A percentile compares a stretch with the other conserved stretches of the same genome.
phyloP scores from a whole-genome alignment of 2,888 invertebrate species.

The Ferrisia virgata region DNA sequence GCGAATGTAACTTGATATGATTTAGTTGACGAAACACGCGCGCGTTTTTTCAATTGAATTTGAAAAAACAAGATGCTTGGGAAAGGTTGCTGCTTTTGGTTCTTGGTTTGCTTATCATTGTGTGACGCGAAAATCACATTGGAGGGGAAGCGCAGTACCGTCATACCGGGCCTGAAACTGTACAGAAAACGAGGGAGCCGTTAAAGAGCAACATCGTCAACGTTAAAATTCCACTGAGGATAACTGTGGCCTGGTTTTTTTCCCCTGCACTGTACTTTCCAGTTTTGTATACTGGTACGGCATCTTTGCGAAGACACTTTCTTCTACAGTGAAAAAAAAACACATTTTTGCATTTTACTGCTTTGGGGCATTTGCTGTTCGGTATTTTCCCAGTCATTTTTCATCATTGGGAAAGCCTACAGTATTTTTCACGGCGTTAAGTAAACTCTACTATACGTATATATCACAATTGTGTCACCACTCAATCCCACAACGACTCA shows the following conservation, averaged over 20 bases:
- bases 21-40: constrained; percentile 38
- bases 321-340: not conserved
- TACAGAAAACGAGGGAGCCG: not conserved
- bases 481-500: constrained; percentile 16
- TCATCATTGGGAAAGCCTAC: constrained; percentile 10
- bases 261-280: not conserved
- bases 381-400: constrained; percentile 8
- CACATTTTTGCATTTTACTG: constrained; percentile 30
- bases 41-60: constrained; percentile 39
- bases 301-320: not conserved
- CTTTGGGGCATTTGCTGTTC: constrained; percentile 26
- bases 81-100: not conserved
- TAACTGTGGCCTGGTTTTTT: not conserved
- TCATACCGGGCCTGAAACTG: not conserved
- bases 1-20: constrained; percentile 31
- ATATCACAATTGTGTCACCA: not conserved
- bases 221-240: constrained; percentile 14
- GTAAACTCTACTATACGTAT: constrained; percentile 24
- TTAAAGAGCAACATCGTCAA: constrained; percentile 8
- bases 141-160: not conserved
- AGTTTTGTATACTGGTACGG: too few relatives aligned
- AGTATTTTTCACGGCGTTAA: constrained; percentile 22
- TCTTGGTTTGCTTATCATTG: not conserved
- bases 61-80: constrained; percentile 29
- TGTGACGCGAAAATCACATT: not conserved